Percentiles rank a stretch among this genome's conserved stretches.
Evolutionary conservation across 2,888 invertebrate species (phyloP).

Genomic region (Lasiommata megera): DNA sequence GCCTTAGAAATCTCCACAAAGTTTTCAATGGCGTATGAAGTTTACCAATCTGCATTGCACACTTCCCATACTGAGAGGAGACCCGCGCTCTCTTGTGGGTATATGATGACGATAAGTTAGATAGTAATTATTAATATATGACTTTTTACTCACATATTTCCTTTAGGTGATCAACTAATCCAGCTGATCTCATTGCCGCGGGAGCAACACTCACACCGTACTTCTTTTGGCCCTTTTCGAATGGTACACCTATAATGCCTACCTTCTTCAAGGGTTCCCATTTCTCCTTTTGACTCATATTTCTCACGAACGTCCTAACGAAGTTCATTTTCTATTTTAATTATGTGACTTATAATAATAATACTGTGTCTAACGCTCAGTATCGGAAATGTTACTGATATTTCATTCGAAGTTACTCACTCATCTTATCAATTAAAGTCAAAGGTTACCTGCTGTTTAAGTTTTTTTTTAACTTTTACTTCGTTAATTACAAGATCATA

Average conservation of each 20-base stretch:
- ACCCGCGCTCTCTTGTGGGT: too few relatives aligned
- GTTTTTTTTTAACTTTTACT: not conserved
- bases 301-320: slow-evolving; percentile 56
- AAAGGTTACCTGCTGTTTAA: slow-evolving; percentile 27
- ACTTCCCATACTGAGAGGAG: too few relatives aligned
- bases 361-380: slow-evolving; percentile 3
- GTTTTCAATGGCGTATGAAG: too few relatives aligned
- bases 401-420: slow-evolving; percentile 14
- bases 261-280: slow-evolving; percentile 74
- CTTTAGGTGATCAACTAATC: slow-evolving; percentile 82
- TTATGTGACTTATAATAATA: not conserved
- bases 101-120: too few relatives aligned
- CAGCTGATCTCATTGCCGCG: slow-evolving; percentile 83
- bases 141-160: slow-evolving; percentile 79
- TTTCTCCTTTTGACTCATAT: slow-evolving; percentile 54
- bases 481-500: not conserved
- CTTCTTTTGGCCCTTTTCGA: slow-evolving; percentile 88
- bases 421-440: slow-evolving; percentile 22
- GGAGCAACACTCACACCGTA: slow-evolving; percentile 88
- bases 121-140: too few relatives aligned
- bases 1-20: too few relatives aligned
- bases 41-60: too few relatives aligned
- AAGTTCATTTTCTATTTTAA: slow-evolving; percentile 53
- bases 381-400: slow-evolving; percentile 12
- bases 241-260: slow-evolving; percentile 90